A percentile compares a stretch with the other conserved stretches of the same genome.
phyloP scores from a whole-genome alignment of 2,797 vertebrate species.

The Hyperoplus lanceolatus region DNA sequence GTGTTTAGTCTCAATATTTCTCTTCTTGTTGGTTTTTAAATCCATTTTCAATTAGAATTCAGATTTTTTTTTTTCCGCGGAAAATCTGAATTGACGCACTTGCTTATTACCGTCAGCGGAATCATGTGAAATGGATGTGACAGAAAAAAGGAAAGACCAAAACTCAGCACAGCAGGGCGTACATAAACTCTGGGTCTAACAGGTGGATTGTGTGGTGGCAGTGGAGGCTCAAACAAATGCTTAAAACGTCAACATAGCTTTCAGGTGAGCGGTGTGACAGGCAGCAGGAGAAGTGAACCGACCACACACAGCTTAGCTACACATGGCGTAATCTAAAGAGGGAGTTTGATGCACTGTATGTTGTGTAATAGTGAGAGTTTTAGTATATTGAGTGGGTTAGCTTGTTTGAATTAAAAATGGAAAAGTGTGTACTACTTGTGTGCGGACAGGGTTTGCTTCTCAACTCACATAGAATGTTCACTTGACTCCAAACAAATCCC shows the following conservation, averaged over 20 bases:
- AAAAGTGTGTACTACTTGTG: too few relatives aligned
- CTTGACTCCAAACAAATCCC: too few relatives aligned
- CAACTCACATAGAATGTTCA: too few relatives aligned
- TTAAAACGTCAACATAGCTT: background rate
- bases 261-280: background rate
- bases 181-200: background rate
- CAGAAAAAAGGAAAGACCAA: slow-evolving; percentile 5
- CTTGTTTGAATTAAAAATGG: too few relatives aligned
- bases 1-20: too few relatives aligned
- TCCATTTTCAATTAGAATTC: background rate
- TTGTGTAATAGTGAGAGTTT: background rate
- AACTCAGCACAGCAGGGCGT: slow-evolving; percentile 18
- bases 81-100: background rate
- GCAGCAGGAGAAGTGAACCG: background rate
- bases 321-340: slow-evolving; percentile 11
- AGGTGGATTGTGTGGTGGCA: slow-evolving; percentile 3
- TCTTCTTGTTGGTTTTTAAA: too few relatives aligned
- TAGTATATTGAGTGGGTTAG: background rate
- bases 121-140: background rate
- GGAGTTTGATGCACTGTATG: background rate
- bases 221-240: slow-evolving; percentile 5
- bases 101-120: background rate
- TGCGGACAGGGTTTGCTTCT: too few relatives aligned
- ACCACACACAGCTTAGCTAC: slow-evolving; percentile 14
- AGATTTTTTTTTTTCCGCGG: background rate